phyloP scores from a whole-genome alignment of 2,113 vertebrate species.

The Thymallus thymallus region DNA sequence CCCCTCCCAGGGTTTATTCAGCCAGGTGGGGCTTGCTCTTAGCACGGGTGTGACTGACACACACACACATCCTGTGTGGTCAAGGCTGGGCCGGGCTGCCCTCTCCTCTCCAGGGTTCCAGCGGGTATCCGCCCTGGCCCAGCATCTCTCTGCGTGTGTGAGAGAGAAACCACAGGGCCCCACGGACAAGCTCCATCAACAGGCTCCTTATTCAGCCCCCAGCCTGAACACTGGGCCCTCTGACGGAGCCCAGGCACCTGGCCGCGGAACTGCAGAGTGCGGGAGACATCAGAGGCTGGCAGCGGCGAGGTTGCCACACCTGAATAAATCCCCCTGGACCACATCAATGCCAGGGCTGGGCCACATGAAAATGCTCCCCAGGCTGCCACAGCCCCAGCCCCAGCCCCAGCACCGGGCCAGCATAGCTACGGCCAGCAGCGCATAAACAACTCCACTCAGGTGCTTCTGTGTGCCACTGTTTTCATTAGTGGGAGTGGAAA shows the following conservation, averaged over 20 bases:
- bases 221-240: constrained; percentile 56
- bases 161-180: constrained; percentile 53
- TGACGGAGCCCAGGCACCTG: constrained; percentile 62
- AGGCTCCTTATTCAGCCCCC: constrained; percentile 57
- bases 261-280: constrained; percentile 35
- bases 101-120: constrained; percentile 10
- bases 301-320: constrained; percentile 61
- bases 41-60: constrained; percentile 11
- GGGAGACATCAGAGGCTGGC: constrained; percentile 60
- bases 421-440: constrained; percentile 41
- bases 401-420: constrained; percentile 10
- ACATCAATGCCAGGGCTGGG: constrained; percentile 52
- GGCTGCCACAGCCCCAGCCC: neutral
- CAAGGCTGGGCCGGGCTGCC: constrained; percentile 16
- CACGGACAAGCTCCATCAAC: constrained; percentile 60
- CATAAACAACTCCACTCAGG: constrained; percentile 64
- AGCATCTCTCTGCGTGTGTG: constrained; percentile 28
- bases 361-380: constrained; percentile 46
- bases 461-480: constrained; percentile 58
- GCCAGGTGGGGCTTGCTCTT: constrained; percentile 42
- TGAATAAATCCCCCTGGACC: constrained; percentile 62
- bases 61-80: constrained; percentile 28
- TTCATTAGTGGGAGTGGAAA: constrained; percentile 56
- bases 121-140: constrained; percentile 48
- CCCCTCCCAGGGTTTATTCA: constrained; percentile 41